Evolutionary conservation across 1,140 invertebrate genomes (phyloP).

Genomic region (Tetragnatha versicolor): DNA sequence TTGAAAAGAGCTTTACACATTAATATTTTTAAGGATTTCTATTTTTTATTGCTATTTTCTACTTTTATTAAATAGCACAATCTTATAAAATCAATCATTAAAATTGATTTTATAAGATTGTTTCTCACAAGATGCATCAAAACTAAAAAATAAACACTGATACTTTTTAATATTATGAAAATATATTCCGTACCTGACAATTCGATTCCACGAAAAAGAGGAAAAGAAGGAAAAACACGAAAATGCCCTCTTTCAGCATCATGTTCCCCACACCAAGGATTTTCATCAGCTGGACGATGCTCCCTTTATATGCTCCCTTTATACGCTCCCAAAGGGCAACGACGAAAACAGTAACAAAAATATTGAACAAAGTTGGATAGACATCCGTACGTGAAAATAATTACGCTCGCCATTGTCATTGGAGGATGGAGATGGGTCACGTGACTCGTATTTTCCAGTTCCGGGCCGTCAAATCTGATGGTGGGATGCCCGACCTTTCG

Average conservation of each 20-base stretch:
- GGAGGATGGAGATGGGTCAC: conserved; percentile 7
- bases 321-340: not conserved
- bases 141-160: not conserved
- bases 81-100: too few relatives aligned
- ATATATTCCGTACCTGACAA: conserved; percentile 17
- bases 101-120: too few relatives aligned
- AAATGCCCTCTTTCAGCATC: conserved; percentile 15
- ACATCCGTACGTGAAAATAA: conserved; percentile 30
- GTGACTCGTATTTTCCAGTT: conserved; percentile 36
- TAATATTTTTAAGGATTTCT: too few relatives aligned
- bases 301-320: conserved; percentile 7
- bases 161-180: not conserved
- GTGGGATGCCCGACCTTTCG: conserved; percentile 32
- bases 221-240: not conserved
- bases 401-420: conserved; percentile 19
- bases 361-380: conserved; percentile 1
- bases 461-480: conserved; percentile 35
- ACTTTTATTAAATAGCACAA: too few relatives aligned
- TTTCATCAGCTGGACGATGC: not conserved
- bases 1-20: too few relatives aligned
- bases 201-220: not conserved
- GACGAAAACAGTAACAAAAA: not conserved
- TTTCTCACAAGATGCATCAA: too few relatives aligned
- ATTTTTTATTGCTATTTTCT: too few relatives aligned
- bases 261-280: too few relatives aligned